phyloP scores from a whole-genome alignment of 2,888 invertebrate species.

The Anodontia alba region DNA sequence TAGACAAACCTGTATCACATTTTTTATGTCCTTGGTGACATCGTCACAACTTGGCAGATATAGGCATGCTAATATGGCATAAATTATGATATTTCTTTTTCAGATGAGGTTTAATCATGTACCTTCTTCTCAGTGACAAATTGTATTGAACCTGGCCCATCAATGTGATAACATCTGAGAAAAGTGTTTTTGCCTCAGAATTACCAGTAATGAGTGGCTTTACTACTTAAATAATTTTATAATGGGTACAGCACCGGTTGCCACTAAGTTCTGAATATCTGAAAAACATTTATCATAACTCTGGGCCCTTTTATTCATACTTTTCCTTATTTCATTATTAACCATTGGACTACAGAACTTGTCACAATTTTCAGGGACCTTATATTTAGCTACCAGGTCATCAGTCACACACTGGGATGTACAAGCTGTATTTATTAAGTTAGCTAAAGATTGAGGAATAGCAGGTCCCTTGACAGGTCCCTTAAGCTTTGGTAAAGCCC shows the following conservation, averaged over 20 bases:
- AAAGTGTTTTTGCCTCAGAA: neutral
- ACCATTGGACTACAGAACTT: neutral
- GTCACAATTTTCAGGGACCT: neutral
- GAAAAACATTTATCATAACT: neutral
- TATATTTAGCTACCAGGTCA: neutral
- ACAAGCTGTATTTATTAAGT: neutral
- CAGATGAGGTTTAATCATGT: neutral
- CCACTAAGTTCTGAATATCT: neutral
- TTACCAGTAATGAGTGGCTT: neutral
- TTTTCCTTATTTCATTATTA: neutral
- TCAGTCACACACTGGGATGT: neutral
- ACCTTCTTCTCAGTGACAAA: neutral
- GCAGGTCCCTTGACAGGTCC: neutral
- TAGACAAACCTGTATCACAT: neutral
- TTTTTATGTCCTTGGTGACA: neutral
- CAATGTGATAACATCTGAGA: neutral
- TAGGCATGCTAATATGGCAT: neutral
- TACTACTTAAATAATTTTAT: neutral
- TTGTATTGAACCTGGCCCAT: conserved; percentile 4
- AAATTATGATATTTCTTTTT: neutral
- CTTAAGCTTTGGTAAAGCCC: neutral
- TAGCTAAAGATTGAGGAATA: neutral
- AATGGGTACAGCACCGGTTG: neutral
- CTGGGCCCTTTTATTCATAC: neutral
- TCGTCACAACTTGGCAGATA: neutral